Evolutionary conservation across 2,797 vertebrate species (phyloP).

Genomic region (Hoplostethus atlanticus): DNA sequence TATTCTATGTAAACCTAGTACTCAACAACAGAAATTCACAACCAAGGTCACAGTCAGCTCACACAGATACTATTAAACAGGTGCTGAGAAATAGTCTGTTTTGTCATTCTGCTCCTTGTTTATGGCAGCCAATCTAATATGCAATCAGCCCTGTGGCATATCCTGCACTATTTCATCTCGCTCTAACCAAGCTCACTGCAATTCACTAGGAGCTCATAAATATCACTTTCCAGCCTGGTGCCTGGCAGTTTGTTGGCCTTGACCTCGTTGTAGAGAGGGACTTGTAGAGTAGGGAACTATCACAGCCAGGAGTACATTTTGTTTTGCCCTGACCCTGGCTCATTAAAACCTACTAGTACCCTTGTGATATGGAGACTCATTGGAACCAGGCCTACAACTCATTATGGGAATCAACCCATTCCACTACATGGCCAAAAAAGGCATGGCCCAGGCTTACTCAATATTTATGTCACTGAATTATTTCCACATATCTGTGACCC

Average conservation of each 20-base stretch:
- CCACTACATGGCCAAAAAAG: slow-evolving; percentile 38
- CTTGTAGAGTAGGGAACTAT: slow-evolving; percentile 30
- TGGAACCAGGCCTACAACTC: slow-evolving; percentile 38
- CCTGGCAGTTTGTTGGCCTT: slow-evolving; percentile 35
- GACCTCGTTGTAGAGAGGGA: slow-evolving; percentile 45
- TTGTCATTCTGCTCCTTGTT: slow-evolving; percentile 38
- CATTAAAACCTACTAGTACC: slow-evolving; percentile 56
- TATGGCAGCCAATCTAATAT: slow-evolving; percentile 47
- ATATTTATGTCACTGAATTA: slow-evolving; percentile 32
- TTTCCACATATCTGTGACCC: slow-evolving; percentile 15
- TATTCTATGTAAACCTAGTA: no score
- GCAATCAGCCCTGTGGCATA: slow-evolving; percentile 46
- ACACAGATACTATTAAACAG: slow-evolving; percentile 40
- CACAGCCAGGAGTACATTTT: slow-evolving; percentile 45
- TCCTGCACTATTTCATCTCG: slow-evolving; percentile 43
- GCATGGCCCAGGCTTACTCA: slow-evolving; percentile 19
- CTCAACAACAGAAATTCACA: slow-evolving; percentile 8
- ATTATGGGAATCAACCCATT: slow-evolving; percentile 31
- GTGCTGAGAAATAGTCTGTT: slow-evolving; percentile 5
- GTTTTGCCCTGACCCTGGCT: slow-evolving; percentile 41
- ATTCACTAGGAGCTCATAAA: slow-evolving; percentile 56
- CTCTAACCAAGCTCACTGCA: slow-evolving; percentile 32
- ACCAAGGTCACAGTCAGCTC: slow-evolving; percentile 22
- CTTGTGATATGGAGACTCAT: slow-evolving; percentile 40
- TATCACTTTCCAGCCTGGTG: slow-evolving; percentile 43